These are phyloP conservation scores for Halcyon malimbica DNA, from an alignment of 2,113 vertebrate species.

Conservation along the genomic window DNA sequence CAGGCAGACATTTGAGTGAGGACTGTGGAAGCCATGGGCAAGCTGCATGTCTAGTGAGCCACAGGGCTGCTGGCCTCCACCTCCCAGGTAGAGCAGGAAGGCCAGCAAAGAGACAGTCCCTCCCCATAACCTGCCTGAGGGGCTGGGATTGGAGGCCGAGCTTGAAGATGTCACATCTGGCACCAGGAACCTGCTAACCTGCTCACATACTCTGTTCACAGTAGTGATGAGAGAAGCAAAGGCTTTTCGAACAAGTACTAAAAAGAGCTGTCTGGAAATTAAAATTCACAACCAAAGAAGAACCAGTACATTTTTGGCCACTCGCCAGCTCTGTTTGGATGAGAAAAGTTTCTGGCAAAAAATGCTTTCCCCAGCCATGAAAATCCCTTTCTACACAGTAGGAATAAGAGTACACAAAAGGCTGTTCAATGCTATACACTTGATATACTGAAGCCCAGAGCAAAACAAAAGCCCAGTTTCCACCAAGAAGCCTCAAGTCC, in stretches of 20 bases:
- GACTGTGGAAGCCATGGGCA: background rate
- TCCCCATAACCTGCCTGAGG: background rate
- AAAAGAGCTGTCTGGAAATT: slow-evolving; percentile 55
- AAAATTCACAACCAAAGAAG: slow-evolving; percentile 60
- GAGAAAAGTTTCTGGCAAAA: slow-evolving; percentile 56
- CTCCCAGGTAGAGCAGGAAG: background rate
- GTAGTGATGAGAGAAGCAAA: background rate
- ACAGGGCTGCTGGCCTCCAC: background rate
- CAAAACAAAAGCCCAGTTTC: background rate
- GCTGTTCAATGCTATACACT: background rate
- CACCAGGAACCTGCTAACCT: background rate
- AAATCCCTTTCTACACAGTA: slow-evolving; percentile 53
- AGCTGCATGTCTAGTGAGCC: background rate
- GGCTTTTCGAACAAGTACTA: background rate
- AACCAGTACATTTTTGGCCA: slow-evolving; percentile 45
- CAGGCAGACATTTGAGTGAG: background rate
- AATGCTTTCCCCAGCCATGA: slow-evolving; percentile 15
- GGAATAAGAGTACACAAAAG: background rate
- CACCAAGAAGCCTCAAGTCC: background rate
- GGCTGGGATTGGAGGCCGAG: background rate
- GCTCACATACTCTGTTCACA: background rate
- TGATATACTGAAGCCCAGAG: background rate
- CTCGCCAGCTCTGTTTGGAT: slow-evolving; percentile 22
- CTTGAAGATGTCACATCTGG: background rate
- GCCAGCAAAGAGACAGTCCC: background rate